Evolutionary conservation across 2,797 vertebrate species (phyloP), one percentile per base, ranked within the genome.

Genomic region (Eulemur coronatus): DNA sequence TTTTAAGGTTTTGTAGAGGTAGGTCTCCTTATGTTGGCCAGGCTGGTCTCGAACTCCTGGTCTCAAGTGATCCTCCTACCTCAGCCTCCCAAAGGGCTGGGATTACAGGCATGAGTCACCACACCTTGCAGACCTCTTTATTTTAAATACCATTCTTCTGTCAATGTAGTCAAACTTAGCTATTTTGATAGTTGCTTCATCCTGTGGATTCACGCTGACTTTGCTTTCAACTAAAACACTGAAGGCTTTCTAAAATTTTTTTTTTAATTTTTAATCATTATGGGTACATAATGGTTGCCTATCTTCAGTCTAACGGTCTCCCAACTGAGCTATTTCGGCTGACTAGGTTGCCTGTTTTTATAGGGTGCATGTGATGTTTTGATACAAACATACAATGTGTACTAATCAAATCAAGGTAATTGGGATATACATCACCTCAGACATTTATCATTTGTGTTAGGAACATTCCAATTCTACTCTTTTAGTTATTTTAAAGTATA

Each of bases 171-270:
- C 65, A 96, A 91, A 72, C 22, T 46, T 81, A 70, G 35, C 35
- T 86, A 84, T 84, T 78, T 55, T 95, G 48, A 86, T 15, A 85
- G 43, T 82, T 5, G 28, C 91, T 89, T 92, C 33, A 85, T 72
- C 28, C 63, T 92, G 59, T 67, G 50, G 55, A 92, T 28, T 86
- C 22, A 78, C 20, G 52, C 0, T 94, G 79, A 91, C 30, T 28
- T 82, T 91, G 50, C n/a, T 95, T 95, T 95, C 67, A 72, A 55
- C 48, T 35, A 84, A 76, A 89, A 85, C 20, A 70, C 13, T 50
- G 28, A 89, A 57, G 38, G 50, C 35, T 92, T 93, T 86, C 30
- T 78, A 85, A 89, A 89, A 43, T 73, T 46, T 91, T 18, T 65
- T 65, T 65, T 65, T 24, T 4, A 22, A 65, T 65, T 65, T 63